Evolutionary conservation across 1,140 invertebrate species (phyloP).

Genomic region (Caenorhabditis inopinata): DNA sequence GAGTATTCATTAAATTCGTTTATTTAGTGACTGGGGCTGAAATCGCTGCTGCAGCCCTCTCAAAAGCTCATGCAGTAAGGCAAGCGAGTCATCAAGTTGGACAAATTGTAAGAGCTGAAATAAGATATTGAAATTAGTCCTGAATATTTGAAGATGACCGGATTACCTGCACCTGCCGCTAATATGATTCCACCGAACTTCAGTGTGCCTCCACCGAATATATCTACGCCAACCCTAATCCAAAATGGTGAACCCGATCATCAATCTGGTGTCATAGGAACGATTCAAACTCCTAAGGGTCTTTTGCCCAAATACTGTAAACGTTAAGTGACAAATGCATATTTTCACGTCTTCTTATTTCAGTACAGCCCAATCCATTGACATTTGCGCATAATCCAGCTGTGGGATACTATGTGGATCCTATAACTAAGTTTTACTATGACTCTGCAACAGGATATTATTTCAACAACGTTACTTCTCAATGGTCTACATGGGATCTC

Average conservation of each 20-base stretch:
- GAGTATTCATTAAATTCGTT: not conserved
- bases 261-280: conserved; percentile 40
- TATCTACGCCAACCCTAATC: not conserved
- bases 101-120: not conserved
- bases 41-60: conserved; percentile 28
- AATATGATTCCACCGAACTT: not conserved
- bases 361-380: conserved; percentile 75
- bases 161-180: not conserved
- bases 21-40: conserved; percentile 35
- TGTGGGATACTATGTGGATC: conserved; percentile 94
- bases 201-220: conserved; percentile 16
- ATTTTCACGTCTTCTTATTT: conserved; percentile 44
- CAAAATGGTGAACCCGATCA: conserved; percentile 26
- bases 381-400: conserved; percentile 90
- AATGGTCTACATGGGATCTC: conserved; percentile 93
- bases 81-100: conserved; percentile 21
- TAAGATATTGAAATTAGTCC: too few relatives aligned
- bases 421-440: conserved; percentile 87
- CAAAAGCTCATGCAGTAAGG: not conserved
- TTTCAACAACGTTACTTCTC: conserved; percentile 74
- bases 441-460: conserved; percentile 69
- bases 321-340: not conserved
- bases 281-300: conserved; percentile 54
- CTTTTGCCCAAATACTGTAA: conserved; percentile 62
- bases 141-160: too few relatives aligned